Evolutionary conservation across 35 echinoderm and acorn worm species (phyloP), one percentile per base, ranked within the genome.

Genomic region (Lytechinus variegatus): DNA sequence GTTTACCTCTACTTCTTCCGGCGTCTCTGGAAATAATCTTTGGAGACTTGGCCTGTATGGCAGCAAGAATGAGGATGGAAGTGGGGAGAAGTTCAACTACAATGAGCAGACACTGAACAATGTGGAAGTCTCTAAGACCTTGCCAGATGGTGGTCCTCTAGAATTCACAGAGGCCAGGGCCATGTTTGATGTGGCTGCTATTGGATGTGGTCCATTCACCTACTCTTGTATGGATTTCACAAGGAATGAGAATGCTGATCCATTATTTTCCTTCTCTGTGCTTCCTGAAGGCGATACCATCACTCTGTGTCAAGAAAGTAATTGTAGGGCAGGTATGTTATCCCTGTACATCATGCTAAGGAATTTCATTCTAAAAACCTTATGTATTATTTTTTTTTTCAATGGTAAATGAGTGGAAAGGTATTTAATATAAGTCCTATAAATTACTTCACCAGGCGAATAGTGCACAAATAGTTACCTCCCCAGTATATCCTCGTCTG

Each of bases 221-320:
- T 99, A 96, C 86, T 96, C 95, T 10, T 99, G 98, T 86, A 95
- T 99, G 97, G 98, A 99, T n/a, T 97, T 99, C 92, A 96, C 98
- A 52, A 99, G 97, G 92, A 94, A 94, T 61, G 95, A 95, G 11
- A 86, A 60, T 24, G 92, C 98, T 24, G 89, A 86, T 19, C 96
- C 98, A 19, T 95, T 96, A 89, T 99, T 99, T 56, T 95, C 95
- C 52, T 92, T 97, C 24, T 96, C 95, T n/a, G 97, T 96, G 5
- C 54, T 96, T 8, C 28, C 71, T 53, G 96, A 97, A 10, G 91
- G 21, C 4, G 95, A 97, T 54, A 56, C 87, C 14, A 92, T 98
- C 61, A 96, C 94, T 21, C 10, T 96, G 19, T 98, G 97, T 44
- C 95, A 98, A 28, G 87, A 28, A 57, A 94, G 86, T 9, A 29